Conservation (phyloP, 2,888 invertebrate genomes). For the Willowsia nigromaculata region DNA sequence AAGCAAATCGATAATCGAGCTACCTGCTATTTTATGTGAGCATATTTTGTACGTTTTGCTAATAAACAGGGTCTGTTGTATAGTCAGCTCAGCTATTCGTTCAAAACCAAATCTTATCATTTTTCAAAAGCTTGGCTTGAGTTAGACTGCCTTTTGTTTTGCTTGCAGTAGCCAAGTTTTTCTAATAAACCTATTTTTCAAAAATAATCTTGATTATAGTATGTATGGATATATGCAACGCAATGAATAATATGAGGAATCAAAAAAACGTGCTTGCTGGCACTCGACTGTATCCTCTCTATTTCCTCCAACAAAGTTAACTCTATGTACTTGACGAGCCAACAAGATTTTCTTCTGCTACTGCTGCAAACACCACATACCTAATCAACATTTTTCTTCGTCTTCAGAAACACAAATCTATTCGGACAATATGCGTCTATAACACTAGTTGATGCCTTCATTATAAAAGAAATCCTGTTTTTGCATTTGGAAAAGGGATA, state of each 20-base stretch:
- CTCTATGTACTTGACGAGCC: background rate
- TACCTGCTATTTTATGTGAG: no score
- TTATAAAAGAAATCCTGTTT: background rate
- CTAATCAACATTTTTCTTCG: background rate
- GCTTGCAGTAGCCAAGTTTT: slow-evolving; percentile 10
- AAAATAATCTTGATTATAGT: background rate
- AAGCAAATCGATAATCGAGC: background rate
- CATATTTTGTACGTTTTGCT: no score
- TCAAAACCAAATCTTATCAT: background rate
- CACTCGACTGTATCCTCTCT: background rate
- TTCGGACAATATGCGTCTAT: background rate
- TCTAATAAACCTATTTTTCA: slow-evolving; percentile 29
- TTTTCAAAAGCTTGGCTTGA: background rate
- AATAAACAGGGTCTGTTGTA: no score
- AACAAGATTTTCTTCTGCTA: background rate
- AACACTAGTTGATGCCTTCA: background rate
- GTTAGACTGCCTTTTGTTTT: background rate
- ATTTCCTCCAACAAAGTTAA: background rate
- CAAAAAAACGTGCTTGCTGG: slow-evolving; percentile 1
- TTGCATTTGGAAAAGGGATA: background rate
- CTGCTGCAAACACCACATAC: no score
- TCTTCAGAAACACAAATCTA: background rate
- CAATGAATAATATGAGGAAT: background rate
- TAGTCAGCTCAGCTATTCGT: background rate
- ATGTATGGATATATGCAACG: background rate